These are phyloP conservation scores for Doris montereyensis DNA, from an alignment of 2,888 invertebrate species.

Conservation along the genomic window DNA sequence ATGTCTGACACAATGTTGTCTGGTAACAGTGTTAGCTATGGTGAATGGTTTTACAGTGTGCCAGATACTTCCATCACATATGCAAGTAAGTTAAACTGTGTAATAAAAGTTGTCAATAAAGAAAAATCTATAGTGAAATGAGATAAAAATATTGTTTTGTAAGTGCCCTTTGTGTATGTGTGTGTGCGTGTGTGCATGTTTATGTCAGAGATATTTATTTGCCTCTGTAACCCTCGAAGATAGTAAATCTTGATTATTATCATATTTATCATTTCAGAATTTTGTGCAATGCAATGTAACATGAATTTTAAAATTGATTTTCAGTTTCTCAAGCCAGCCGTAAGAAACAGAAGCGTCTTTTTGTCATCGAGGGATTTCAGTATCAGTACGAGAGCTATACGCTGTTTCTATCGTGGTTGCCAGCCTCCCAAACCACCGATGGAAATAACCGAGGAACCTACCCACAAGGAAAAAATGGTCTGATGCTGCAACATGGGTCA, in stretches of 20 bases:
- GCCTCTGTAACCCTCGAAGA: too few relatives aligned
- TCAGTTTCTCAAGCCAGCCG: too few relatives aligned
- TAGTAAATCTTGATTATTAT: too few relatives aligned
- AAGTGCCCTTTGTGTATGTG: not conserved
- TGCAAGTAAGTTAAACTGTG: conserved; percentile 40
- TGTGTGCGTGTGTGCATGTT: too few relatives aligned
- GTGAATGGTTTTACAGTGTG: conserved; percentile 42
- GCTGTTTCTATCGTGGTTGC: not conserved
- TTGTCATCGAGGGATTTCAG: too few relatives aligned
- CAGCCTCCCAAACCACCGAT: not conserved
- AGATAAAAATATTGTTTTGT: not conserved
- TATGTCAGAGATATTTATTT: too few relatives aligned
- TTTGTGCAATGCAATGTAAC: too few relatives aligned
- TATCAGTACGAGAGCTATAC: not conserved
- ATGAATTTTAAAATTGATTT: too few relatives aligned
- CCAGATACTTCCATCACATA: conserved; percentile 28
- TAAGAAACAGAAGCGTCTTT: too few relatives aligned
- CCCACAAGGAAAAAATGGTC: not conserved
- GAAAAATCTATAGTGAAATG: not conserved
- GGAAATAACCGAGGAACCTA: not conserved
- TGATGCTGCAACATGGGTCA: not conserved
- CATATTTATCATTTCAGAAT: too few relatives aligned
- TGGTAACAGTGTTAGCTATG: conserved; percentile 42
- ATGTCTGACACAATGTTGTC: conserved; percentile 36
- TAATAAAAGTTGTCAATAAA: not conserved